These are phyloP conservation scores for Harpagus bidentatus DNA, from an alignment of 2,113 vertebrate species.

Conservation along the genomic window DNA sequence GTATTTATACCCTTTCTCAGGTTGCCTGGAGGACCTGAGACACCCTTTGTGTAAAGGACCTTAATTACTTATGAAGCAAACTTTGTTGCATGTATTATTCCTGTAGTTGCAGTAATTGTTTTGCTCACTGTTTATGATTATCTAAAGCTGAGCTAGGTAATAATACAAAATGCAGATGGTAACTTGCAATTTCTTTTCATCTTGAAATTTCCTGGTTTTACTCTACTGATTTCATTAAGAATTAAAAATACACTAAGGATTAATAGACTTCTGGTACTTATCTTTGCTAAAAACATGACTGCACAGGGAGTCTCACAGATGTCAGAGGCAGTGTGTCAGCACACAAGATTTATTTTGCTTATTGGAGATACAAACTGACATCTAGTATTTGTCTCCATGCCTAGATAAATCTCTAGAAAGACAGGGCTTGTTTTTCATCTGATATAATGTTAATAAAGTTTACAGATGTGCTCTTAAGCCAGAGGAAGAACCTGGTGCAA, in stretches of 20 bases:
- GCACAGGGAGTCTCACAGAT: not conserved
- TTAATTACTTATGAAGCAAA: constrained; percentile 28
- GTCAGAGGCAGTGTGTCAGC: not conserved
- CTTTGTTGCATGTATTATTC: not conserved
- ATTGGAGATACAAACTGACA: not conserved
- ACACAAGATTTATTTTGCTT: not conserved
- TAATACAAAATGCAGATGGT: not conserved
- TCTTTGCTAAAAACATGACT: not conserved
- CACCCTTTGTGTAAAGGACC: not conserved
- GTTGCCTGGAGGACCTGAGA: not conserved
- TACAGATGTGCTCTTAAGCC: rapidly evolving
- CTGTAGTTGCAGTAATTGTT: constrained; percentile 9
- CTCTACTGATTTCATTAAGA: not conserved
- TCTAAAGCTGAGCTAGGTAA: not conserved
- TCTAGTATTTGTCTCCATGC: not conserved
- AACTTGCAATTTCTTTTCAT: not conserved
- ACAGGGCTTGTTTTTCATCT: not conserved
- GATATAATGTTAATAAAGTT: not conserved
- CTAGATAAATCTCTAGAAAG: not conserved
- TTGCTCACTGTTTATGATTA: not conserved
- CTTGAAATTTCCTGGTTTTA: not conserved
- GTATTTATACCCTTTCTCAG: not conserved
- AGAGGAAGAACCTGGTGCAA: not conserved
- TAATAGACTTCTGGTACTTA: not conserved
- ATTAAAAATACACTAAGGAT: not conserved